These are phyloP conservation scores for Mus musculus DNA, from an alignment of 2,113 vertebrate species.

Conservation along the genomic window GRCm39 chr17:12065001-12065500, in stretches of 20 bases:
- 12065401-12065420: background rate
- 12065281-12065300: background rate
- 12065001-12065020: background rate
- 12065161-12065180: background rate
- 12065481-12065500: background rate
- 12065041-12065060: background rate
- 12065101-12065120: background rate
- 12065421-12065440: background rate
- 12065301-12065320: conserved; percentile 20
- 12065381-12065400: background rate
- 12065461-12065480: conserved; percentile 4
- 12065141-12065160: background rate
- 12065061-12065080: background rate
- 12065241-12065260: background rate
- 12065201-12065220: background rate
- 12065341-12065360: background rate
- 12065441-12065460: background rate
- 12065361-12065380: background rate
- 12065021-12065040: too few relatives aligned
- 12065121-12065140: background rate
- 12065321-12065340: background rate
- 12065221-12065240: background rate
- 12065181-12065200: too few relatives aligned
- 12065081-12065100: rapidly evolving
- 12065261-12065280: background rate